A percentile compares a stretch with the other conserved stretches of the same genome.
phyloP scores from a whole-genome alignment of 1,140 invertebrate genomes.

The Calephelis nemesis region DNA sequence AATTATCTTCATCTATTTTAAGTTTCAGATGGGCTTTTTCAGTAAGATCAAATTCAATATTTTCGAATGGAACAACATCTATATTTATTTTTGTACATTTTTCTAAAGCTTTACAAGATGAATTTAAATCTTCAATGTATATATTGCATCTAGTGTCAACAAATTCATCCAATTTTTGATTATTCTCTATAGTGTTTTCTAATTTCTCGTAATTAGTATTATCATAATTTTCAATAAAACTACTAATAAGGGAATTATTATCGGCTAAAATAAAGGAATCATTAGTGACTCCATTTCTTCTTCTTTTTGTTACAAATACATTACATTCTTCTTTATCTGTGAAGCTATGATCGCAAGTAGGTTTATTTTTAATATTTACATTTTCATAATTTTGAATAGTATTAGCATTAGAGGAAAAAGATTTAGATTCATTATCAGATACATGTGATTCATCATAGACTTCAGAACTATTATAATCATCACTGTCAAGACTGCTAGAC shows the following conservation, averaged over 20 bases:
- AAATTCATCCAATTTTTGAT: slow-evolving; percentile 19
- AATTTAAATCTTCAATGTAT: background rate
- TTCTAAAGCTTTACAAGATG: background rate
- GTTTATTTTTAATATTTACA: slow-evolving; percentile 9
- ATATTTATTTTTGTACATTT: background rate
- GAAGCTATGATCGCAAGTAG: background rate
- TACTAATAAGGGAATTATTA: slow-evolving; percentile 43
- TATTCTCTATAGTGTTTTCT: slow-evolving; percentile 19
- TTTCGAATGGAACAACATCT: background rate
- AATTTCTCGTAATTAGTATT: slow-evolving; percentile 25
- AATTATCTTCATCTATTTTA: background rate
- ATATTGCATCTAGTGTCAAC: background rate
- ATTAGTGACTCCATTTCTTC: slow-evolving; percentile 48
- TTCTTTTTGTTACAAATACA: slow-evolving; percentile 64
- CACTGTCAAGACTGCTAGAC: slow-evolving; percentile 21
- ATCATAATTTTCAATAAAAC: slow-evolving; percentile 21
- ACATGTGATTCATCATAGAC: background rate
- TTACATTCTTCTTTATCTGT: slow-evolving; percentile 27
- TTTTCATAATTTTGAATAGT: background rate
- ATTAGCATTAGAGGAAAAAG: background rate
- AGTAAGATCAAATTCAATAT: background rate
- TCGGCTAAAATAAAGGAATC: slow-evolving; percentile 45
- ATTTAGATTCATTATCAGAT: slow-evolving; percentile 3
- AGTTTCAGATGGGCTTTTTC: background rate
- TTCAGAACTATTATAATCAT: slow-evolving; percentile 27